These are phyloP conservation scores for Saccostrea cuccullata DNA, from an alignment of 1,140 invertebrate genomes.

Conservation along the genomic window DNA sequence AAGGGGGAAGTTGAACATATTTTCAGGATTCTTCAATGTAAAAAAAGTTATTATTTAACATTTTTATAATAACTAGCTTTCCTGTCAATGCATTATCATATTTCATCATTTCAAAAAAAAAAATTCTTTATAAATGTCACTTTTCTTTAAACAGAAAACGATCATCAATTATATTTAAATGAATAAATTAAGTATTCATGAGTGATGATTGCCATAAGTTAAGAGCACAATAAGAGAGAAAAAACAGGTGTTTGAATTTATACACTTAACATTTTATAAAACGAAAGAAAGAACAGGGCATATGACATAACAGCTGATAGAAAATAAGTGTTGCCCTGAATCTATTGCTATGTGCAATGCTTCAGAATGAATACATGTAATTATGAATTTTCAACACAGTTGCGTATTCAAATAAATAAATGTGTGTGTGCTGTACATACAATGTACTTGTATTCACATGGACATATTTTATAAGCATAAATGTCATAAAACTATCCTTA, in stretches of 20 bases:
- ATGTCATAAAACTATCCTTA: background rate
- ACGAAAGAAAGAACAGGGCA: no score
- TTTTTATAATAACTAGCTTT: no score
- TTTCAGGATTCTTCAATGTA: no score
- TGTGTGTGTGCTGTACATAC: background rate
- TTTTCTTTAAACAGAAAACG: background rate
- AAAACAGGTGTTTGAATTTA: background rate
- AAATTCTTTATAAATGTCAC: background rate
- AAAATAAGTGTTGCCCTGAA: slow-evolving; percentile 8
- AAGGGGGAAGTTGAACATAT: background rate
- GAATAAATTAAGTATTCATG: slow-evolving; percentile 11
- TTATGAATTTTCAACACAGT: background rate
- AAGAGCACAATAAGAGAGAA: background rate
- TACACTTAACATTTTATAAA: background rate
- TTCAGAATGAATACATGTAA: background rate
- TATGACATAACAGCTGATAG: background rate
- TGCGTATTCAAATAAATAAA: slow-evolving; percentile 11
- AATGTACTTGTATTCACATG: background rate
- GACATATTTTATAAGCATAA: background rate
- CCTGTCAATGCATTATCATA: background rate
- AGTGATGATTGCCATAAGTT: background rate
- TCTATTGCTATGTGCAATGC: background rate
- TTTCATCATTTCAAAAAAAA: background rate
- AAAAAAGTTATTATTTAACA: no score
- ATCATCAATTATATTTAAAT: background rate